Base-by-base conservation (phyloP, 2,888 invertebrate species). In the Alsophila aescularia region DNA sequence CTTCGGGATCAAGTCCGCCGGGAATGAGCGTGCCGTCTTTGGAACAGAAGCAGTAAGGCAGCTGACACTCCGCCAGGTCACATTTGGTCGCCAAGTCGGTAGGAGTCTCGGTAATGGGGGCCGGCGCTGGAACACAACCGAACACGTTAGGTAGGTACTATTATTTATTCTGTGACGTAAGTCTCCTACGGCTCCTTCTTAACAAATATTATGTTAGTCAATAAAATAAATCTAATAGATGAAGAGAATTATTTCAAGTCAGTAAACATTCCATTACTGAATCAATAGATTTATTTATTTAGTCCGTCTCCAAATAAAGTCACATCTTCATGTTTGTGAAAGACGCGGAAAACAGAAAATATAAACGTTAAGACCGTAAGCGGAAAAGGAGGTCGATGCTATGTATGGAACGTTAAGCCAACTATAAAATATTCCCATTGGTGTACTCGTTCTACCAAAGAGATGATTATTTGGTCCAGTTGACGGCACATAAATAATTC, bases 31-130 rank as follows among this genome's bases (percentile, higher is more conserved):
- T 98, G 31, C 98, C 98, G 84, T 98, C 98, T 78, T 96, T 95
- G 31, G 97, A 97, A 81, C 98, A 98, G 88, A 95, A 98, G 82
- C 98, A 98, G 75, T 97, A 97, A 0, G 98, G 98, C 69, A 98
- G 91, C 62, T 92, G 88, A 78, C 98, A 98, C 58, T 94, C 93
- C 0, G 93, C 87, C 0, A 93, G 87, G 70, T 98, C 95, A 80
- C 98, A 98, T 83, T 94, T 95, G 53, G 93, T 92, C 0, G 97
- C 97, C 71, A 96, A 89, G 81, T 97, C 97, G 45, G 93, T 86
- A 1, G 97, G 96, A 6, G 95, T 92, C 80, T 97, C 97, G 1
- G 97, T 97, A 44, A 94, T 92, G 0, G 97, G 96, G 1, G 96
- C 95, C 50, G 94, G 95, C 18, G 97, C 97, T 97, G 80, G 32